Base-by-base conservation (phyloP, 2,113 vertebrate genomes). In the Zapornia atra region DNA sequence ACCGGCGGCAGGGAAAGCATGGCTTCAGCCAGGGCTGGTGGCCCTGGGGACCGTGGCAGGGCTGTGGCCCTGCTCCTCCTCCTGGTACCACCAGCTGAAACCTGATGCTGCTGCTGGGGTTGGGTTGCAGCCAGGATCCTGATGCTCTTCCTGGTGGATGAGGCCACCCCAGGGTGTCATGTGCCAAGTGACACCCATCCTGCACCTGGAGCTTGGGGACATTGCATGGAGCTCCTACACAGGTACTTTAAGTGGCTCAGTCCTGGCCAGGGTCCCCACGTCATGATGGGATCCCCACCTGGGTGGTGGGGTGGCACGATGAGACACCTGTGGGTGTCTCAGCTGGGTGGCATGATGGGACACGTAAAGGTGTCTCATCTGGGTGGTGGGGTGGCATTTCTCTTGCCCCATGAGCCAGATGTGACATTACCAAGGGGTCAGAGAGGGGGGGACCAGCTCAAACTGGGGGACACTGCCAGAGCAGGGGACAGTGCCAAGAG, bases 1-100 rank as follows among this genome's bases (percentile, higher is more conserved):
- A 99, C 98, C 1, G 98, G 93, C 2, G 96, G 98, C 98, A 98
- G 70, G 60, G 92, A 94, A 91, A 97, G 79, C 95, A 96, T 96
- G 48, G 82, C 90, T 95, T 38, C 6, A 19, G 18, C n/a, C 1
- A 1, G 51, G 15, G 6, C 20, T 40, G 50, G 80, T 63, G 92
- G 92, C 94, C 82, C 72, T 64, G 78, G 18, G 53, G 73, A 90
- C 0, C 0, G 77, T n/a, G 71, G 66, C 86, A 77, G 71, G 44
- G 66, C 79, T 83, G 44, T 83, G 63, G 86, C 54, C 86, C 71
- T 0, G 65, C 86, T 90, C 90, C 71, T 87, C 60, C 76, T 61
- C 75, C 86, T 5, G 1, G 33, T 65, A 60, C 51, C 4, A 8
- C 12, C 4, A 0, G 44, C 82, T 88, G 96, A 86, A 96, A 97